A percentile compares a stretch with the other conserved stretches of the same genome.
Conservation (phyloP, 2,113 vertebrate genomes). For the Menura novaehollandiae region DNA sequence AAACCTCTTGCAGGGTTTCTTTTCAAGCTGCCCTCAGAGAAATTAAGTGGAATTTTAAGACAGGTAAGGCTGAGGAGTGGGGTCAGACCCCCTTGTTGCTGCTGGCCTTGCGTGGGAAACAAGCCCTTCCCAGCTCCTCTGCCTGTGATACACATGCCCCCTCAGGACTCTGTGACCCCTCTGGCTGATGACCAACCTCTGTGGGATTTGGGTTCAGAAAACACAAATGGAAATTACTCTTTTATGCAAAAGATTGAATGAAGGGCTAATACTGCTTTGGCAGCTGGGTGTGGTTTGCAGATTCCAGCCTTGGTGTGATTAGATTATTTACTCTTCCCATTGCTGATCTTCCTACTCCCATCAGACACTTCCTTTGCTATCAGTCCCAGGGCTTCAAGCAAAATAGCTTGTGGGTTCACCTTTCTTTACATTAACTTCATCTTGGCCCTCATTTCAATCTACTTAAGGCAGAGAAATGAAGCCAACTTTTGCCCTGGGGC, state of each 20-base stretch:
- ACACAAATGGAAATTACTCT: neutral
- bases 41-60: neutral
- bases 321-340: neutral
- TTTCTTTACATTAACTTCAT: neutral
- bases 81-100: neutral
- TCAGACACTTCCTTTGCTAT: neutral
- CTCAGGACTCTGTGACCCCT: neutral
- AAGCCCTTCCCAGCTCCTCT: neutral
- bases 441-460: neutral
- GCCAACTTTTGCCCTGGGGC: neutral
- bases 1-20: neutral
- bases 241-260: neutral
- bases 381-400: neutral
- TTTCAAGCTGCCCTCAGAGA: neutral
- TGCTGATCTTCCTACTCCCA: neutral
- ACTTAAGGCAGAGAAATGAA: neutral
- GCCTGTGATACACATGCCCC: accelerated
- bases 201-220: neutral
- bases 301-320: neutral
- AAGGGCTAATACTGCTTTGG: neutral
- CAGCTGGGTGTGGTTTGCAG: neutral
- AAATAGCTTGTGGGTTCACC: neutral
- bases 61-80: neutral
- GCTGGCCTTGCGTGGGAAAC: accelerated
- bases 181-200: neutral